A percentile compares a stretch with the other conserved stretches of the same genome.
These are phyloP conservation scores for Eueremaeus valkanovi DNA, from an alignment of 2,888 invertebrate species.

Conservation along the genomic window DNA sequence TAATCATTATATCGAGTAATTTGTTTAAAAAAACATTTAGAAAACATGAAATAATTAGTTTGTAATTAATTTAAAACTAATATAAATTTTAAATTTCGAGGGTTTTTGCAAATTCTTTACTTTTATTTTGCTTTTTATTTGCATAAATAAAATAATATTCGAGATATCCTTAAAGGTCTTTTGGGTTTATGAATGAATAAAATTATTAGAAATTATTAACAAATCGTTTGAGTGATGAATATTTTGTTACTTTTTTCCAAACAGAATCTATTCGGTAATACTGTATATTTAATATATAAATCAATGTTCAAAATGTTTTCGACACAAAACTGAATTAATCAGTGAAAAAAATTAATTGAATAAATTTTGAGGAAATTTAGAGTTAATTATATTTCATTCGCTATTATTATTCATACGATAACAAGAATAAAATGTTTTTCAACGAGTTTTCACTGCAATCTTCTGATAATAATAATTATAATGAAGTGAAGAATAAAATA, in stretches of 20 bases:
- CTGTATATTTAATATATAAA: too few species aligned
- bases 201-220: too few species aligned
- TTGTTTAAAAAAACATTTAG: background rate
- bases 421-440: background rate
- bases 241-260: too few species aligned
- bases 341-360: background rate
- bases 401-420: background rate
- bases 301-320: too few species aligned
- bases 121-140: background rate
- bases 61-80: constrained; percentile 23
- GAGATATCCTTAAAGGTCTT: too few species aligned
- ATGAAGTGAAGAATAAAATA: background rate
- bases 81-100: too few species aligned
- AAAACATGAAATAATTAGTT: background rate
- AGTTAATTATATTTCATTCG: background rate
- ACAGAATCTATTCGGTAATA: too few species aligned
- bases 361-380: too few species aligned
- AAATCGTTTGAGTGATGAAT: too few species aligned
- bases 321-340: too few species aligned
- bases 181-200: too few species aligned
- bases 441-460: background rate
- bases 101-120: background rate
- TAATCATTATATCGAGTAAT: background rate
- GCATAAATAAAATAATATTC: background rate
- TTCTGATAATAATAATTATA: too few species aligned